Percentiles rank a stretch among this genome's conserved stretches.
Conservation (phyloP, 2,888 invertebrate species). For the Caenorhabditis sp. region DNA sequence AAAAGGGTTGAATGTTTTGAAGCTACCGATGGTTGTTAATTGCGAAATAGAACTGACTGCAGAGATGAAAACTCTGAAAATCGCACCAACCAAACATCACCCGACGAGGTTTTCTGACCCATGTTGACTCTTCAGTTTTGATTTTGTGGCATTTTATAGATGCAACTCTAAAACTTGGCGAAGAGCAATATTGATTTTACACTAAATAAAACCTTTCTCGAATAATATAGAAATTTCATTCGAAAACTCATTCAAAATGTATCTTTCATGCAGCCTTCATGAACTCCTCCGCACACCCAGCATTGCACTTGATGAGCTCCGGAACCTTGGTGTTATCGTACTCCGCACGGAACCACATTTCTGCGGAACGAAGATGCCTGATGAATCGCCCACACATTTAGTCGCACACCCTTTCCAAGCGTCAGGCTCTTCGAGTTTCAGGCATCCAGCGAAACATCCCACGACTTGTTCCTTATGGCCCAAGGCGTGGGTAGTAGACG, state of each 20-base stretch:
- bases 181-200: too few relatives aligned
- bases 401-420: background rate
- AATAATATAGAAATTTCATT: background rate
- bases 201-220: too few relatives aligned
- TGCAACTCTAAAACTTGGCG: too few relatives aligned
- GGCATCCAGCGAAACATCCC: background rate
- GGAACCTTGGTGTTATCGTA: slow-evolving; percentile 9
- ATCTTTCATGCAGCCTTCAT: background rate
- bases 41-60: too few relatives aligned
- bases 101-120: too few relatives aligned
- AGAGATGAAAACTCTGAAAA: too few relatives aligned
- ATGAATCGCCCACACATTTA: background rate
- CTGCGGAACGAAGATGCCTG: background rate
- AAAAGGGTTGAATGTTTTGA: background rate
- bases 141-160: too few relatives aligned
- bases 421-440: background rate
- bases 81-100: too few relatives aligned
- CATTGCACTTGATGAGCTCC: slow-evolving; percentile 5
- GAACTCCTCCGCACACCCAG: background rate
- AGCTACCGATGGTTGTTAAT: too few relatives aligned
- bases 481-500: background rate
- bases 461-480: background rate
- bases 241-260: background rate
- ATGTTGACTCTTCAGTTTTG: too few relatives aligned
- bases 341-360: slow-evolving; percentile 1